Conservation (phyloP, 2,888 invertebrate species). For the Phyllotreta cruciferae region DNA sequence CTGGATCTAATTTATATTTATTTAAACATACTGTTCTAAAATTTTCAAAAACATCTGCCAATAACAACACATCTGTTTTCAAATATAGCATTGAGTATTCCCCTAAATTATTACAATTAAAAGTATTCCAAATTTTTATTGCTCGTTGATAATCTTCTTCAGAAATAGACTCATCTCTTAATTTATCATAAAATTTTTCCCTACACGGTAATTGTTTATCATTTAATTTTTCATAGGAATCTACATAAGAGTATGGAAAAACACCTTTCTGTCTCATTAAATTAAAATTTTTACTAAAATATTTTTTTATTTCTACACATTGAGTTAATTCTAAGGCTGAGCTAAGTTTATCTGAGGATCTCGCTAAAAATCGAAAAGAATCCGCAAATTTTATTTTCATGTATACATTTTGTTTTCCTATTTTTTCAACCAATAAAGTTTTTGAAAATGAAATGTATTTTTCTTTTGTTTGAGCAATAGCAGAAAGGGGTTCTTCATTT, state of each 20-base stretch:
- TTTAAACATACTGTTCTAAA: constrained; percentile 34
- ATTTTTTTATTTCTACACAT: constrained; percentile 2
- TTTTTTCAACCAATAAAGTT: no score
- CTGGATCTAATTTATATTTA: constrained; percentile 44
- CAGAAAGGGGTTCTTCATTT: no score
- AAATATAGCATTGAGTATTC: constrained; percentile 45
- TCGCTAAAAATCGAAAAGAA: constrained; percentile 4
- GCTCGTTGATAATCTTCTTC: constrained; percentile 36
- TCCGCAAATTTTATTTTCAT: background rate
- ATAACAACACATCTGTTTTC: constrained; percentile 29
- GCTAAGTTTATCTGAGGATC: constrained; percentile 4
- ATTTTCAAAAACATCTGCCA: constrained; percentile 37
- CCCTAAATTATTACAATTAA: constrained; percentile 28
- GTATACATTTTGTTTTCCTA: no score
- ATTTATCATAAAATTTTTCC: constrained; percentile 34
- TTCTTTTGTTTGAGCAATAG: no score
- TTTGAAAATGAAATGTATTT: no score
- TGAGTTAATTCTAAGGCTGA: background rate
- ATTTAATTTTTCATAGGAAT: constrained; percentile 23
- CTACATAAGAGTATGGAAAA: constrained; percentile 32
- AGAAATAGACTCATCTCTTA: constrained; percentile 29
- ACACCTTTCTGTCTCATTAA: constrained; percentile 29
- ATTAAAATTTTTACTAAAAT: background rate
- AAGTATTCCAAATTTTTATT: constrained; percentile 31
- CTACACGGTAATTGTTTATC: constrained; percentile 28